Evolutionary conservation across 2,888 invertebrate genomes (phyloP).

Genomic region (Apodemia zela): DNA sequence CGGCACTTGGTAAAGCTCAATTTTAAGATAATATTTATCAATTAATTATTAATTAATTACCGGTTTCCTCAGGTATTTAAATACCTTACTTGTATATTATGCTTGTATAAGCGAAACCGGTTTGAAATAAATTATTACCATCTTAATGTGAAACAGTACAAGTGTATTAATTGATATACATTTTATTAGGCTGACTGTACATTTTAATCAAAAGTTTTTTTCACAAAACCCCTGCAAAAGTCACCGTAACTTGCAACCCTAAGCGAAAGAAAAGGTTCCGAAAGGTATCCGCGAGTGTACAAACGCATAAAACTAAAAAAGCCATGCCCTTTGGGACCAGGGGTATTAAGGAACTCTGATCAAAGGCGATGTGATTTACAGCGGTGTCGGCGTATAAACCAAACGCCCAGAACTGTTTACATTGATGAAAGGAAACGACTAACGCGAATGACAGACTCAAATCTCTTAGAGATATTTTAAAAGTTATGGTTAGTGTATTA

Average conservation of each 20-base stretch:
- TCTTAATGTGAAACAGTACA: too few relatives aligned
- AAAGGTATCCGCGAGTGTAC: neutral
- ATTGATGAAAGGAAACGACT: neutral
- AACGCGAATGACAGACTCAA: neutral
- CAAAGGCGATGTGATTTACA: slow-evolving; percentile 50
- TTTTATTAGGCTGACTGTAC: neutral
- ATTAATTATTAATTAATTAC: too few relatives aligned
- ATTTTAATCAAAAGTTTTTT: slow-evolving; percentile 1
- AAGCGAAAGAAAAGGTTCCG: slow-evolving; percentile 2
- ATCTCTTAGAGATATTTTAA: neutral
- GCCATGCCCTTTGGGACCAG: slow-evolving; percentile 1
- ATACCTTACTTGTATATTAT: too few relatives aligned
- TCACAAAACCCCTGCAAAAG: neutral
- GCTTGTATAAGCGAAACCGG: too few relatives aligned
- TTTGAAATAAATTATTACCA: too few relatives aligned
- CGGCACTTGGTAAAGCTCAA: too few relatives aligned
- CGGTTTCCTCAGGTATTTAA: too few relatives aligned
- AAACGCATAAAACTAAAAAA: slow-evolving; percentile 14
- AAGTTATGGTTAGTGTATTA: neutral
- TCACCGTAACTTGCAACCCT: neutral
- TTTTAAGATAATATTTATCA: too few relatives aligned
- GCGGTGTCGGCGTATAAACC: slow-evolving; percentile 23
- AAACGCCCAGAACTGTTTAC: slow-evolving; percentile 5
- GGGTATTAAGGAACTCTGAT: slow-evolving; percentile 34
- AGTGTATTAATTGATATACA: too few relatives aligned